These are phyloP conservation scores for Cydia splendana DNA, from an alignment of 1,140 invertebrate genomes.

Conservation along the genomic window DNA sequence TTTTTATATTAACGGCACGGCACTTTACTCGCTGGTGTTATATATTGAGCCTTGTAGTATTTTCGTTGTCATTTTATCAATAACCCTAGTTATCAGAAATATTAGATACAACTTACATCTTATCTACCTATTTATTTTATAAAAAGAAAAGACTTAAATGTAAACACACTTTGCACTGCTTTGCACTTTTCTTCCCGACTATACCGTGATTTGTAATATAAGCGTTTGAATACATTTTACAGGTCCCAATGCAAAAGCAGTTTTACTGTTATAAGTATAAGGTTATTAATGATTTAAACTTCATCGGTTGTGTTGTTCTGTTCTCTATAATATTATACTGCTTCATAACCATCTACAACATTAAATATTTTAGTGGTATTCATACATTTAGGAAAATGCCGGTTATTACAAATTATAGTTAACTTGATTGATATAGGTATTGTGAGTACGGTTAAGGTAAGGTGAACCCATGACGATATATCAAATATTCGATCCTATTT, in stretches of 20 bases:
- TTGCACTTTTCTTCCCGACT: conserved; percentile 1
- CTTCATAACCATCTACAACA: conserved; percentile 19
- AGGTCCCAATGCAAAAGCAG: conserved; percentile 15
- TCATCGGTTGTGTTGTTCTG: neutral
- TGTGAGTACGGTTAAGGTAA: neutral
- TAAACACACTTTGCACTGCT: neutral
- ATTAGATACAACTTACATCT: neutral
- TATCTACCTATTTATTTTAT: neutral
- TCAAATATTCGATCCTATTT: too few relatives aligned
- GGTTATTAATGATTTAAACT: conserved; percentile 2
- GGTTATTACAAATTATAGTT: neutral
- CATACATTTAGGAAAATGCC: neutral
- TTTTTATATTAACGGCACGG: neutral
- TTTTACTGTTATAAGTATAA: conserved; percentile 18
- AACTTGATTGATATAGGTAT: neutral
- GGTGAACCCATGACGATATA: neutral
- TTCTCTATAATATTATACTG: conserved; percentile 5
- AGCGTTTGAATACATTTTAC: conserved; percentile 32
- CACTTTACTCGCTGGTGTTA: neutral
- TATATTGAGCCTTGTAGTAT: neutral
- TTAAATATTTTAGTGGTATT: conserved; percentile 12
- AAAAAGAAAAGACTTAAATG: neutral
- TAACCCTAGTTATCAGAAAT: neutral
- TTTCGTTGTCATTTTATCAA: neutral
- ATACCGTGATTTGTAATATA: conserved; percentile 30